Evolutionary conservation across 2,888 invertebrate genomes (phyloP).

Genomic region (Parnassius orleans): DNA sequence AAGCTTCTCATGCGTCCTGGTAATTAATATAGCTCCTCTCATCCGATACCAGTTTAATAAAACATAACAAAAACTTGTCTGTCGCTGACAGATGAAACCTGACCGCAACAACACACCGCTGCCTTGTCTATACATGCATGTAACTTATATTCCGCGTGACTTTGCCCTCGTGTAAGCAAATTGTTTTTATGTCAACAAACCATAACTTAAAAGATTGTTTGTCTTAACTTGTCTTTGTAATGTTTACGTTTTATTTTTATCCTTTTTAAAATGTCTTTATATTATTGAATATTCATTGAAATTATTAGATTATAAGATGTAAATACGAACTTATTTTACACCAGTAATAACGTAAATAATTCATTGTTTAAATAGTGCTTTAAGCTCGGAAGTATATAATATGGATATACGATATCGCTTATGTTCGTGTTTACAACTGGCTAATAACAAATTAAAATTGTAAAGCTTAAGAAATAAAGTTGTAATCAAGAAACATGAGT

Average conservation of each 20-base stretch:
- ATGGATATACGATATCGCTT: no score
- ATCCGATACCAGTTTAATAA: constrained; percentile 6
- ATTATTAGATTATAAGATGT: no score
- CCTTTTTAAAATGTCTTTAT: no score
- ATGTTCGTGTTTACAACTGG: no score
- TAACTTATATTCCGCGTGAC: not conserved
- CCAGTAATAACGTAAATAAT: no score
- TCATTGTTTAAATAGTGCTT: no score
- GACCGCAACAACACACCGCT: constrained; percentile 5
- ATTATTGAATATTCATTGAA: no score
- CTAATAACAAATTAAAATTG: not conserved
- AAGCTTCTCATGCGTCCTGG: constrained; percentile 15
- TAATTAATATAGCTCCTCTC: constrained; percentile 12
- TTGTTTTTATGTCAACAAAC: not conserved
- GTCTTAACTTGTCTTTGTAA: not conserved
- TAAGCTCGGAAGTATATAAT: no score
- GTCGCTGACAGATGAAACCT: constrained; percentile 14
- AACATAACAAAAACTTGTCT: constrained; percentile 17
- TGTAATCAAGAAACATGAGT: constrained; percentile 1
- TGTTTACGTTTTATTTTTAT: not conserved
- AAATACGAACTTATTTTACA: no score
- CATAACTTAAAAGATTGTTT: no score
- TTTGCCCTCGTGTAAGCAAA: not conserved
- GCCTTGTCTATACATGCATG: not conserved
- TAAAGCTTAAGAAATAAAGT: not conserved